Evolutionary conservation across 2,888 invertebrate genomes (phyloP).

Genomic region (Stramonita haemastoma): DNA sequence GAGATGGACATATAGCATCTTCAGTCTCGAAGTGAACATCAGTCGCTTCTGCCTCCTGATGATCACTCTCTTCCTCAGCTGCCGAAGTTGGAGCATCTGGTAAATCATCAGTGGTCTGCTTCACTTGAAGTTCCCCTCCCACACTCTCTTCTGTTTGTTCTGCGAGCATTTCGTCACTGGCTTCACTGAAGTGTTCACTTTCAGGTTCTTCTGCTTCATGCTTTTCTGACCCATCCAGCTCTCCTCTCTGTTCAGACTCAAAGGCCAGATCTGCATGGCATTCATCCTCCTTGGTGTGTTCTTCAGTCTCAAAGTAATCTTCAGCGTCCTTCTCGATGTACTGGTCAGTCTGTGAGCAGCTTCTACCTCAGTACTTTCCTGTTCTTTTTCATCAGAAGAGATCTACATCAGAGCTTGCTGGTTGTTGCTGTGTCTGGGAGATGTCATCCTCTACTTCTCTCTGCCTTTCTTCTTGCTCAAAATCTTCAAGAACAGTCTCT

Average conservation of each 20-base stretch:
- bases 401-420: neutral
- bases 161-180: neutral
- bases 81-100: neutral
- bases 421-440: neutral
- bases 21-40: neutral
- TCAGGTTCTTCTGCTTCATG: neutral
- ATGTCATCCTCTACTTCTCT: neutral
- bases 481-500: neutral
- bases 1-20: neutral
- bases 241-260: neutral
- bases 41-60: conserved; percentile 3
- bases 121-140: neutral
- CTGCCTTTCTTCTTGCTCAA: neutral
- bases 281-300: neutral
- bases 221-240: neutral
- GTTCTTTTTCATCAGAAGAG: neutral
- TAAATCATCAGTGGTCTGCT: neutral
- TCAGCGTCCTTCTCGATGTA: neutral
- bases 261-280: neutral
- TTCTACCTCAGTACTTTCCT: neutral
- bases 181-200: neutral
- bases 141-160: neutral
- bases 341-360: neutral
- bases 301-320: neutral
- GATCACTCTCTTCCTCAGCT: neutral